Base-by-base conservation (phyloP, 2,797 vertebrate genomes). In the Glyptemys insculpta region DNA sequence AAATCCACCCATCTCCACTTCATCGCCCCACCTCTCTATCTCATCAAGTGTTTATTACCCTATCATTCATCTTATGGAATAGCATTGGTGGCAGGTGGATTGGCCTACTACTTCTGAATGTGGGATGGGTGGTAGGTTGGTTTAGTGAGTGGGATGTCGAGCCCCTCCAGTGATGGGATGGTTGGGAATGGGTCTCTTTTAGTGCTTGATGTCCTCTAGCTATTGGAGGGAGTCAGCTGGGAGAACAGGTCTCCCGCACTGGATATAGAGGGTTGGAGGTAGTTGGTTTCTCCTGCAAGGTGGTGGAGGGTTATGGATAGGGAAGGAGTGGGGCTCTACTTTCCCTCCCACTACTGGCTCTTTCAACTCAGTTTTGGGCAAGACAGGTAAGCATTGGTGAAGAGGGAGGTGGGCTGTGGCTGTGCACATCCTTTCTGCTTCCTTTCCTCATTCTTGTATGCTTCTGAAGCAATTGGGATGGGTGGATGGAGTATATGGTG, bases 361-460 rank as follows among this genome's bases (percentile, higher is more conserved):
- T 78, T 78, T 27, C 12, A 47, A 78, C 25, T 49, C 74, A 78
- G 41, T 49, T 44, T 49, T 78, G 41, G 25, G 18, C 8, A 68
- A 76, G 7, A 16, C 23, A 76, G 12, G 15, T 21, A 16, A 78
- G 27, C 44, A 47, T 1, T 29, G 23, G 8, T 15, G 44, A 41
- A 78, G 14, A 47, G 12, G 27, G 27, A 47, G 21, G 14, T 8
- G 37, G 25, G 23, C 21, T 68, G n/a, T 34, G 18, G 7, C 19
- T 62, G 18, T 0, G 0, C 41, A 81, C 12, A 50, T 37, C 54
- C 6, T 44, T 44, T 16, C 54, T 29, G 12, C n/a, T 62, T 79
- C n/a, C 25, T 72, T 25, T 85, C 59, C 50, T 12, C 6, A 14
- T 31, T 72, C 27, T 37, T 14, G 4, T 8, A 47, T 49, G 29